phyloP scores from a whole-genome alignment of 2,797 vertebrate genomes.

The Thunnus albacares region DNA sequence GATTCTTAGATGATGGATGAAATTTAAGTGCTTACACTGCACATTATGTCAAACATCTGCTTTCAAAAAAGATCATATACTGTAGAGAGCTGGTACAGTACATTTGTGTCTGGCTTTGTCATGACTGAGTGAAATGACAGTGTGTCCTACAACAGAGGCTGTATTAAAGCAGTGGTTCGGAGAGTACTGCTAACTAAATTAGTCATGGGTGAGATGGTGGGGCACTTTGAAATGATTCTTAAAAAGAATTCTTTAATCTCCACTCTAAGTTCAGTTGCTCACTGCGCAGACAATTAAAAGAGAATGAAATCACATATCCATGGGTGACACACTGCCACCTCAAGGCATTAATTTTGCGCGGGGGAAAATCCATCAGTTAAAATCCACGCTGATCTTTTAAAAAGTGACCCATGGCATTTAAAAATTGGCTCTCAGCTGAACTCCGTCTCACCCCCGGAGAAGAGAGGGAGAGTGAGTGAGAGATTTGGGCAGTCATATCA shows the following conservation, averaged over 20 bases:
- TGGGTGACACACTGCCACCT: slow-evolving; percentile 46
- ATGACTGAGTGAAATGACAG: neutral
- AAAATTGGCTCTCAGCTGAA: slow-evolving; percentile 45
- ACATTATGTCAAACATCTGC: neutral
- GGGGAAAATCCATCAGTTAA: slow-evolving; percentile 39
- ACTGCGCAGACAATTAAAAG: slow-evolving; percentile 57
- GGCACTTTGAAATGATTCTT: slow-evolving; percentile 51
- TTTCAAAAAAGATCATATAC: neutral
- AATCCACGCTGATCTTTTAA: slow-evolving; percentile 60
- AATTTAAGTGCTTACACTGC: neutral
- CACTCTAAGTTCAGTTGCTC: slow-evolving; percentile 37
- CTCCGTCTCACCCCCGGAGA: slow-evolving; percentile 25
- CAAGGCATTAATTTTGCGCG: slow-evolving; percentile 30
- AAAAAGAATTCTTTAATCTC: slow-evolving; percentile 63
- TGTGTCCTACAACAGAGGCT: slow-evolving; percentile 23
- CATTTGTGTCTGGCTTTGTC: neutral
- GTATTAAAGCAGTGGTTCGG: slow-evolving; percentile 21
- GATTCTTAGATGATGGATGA: neutral
- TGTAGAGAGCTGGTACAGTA: neutral
- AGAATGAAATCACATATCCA: slow-evolving; percentile 49
- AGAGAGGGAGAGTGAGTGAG: slow-evolving; percentile 7
- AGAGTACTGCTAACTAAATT: slow-evolving; percentile 55
- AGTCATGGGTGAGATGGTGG: slow-evolving; percentile 50
- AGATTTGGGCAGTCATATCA: slow-evolving; percentile 40
- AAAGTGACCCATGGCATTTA: slow-evolving; percentile 65